phyloP scores from a whole-genome alignment of 64 coral and sea anemone genomes.

The Montipora capricornis region DNA sequence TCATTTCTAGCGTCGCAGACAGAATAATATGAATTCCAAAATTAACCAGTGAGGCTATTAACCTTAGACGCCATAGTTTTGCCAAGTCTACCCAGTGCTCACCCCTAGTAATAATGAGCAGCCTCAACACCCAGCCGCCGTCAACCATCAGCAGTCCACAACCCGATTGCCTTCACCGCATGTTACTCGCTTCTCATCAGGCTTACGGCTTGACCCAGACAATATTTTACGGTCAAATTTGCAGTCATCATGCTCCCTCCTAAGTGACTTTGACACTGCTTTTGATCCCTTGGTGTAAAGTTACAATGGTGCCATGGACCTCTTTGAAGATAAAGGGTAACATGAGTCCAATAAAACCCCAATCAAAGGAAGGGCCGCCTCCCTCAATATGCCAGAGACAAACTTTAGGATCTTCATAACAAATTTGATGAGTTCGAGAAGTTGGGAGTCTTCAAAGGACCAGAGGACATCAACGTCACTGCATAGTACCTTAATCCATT shows the following conservation, averaged over 20 bases:
- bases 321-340: conserved; percentile 25
- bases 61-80: too few relatives aligned
- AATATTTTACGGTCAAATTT: neutral
- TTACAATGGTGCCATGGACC: conserved; percentile 7
- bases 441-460: conserved; percentile 11
- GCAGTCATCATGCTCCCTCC: conserved; percentile 1
- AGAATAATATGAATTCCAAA: too few relatives aligned
- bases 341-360: conserved; percentile 31
- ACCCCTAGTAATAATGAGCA: too few relatives aligned
- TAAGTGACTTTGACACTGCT: conserved; percentile 8
- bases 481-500: too few relatives aligned
- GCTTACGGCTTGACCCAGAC: neutral
- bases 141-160: neutral
- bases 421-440: conserved; percentile 11
- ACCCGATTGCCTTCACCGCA: neutral
- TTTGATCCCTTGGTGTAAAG: conserved; percentile 29
- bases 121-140: neutral
- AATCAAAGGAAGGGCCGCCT: neutral
- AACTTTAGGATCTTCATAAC: neutral
- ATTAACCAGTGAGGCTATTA: too few relatives aligned
- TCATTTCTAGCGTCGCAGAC: too few relatives aligned
- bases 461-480: neutral
- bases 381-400: neutral
- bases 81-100: too few relatives aligned
- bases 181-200: neutral